A percentile compares a stretch with the other conserved stretches of the same genome.
These are phyloP conservation scores for Caenorhabditis inopinata DNA, from an alignment of 1,140 invertebrate genomes.

Conservation along the genomic window DNA sequence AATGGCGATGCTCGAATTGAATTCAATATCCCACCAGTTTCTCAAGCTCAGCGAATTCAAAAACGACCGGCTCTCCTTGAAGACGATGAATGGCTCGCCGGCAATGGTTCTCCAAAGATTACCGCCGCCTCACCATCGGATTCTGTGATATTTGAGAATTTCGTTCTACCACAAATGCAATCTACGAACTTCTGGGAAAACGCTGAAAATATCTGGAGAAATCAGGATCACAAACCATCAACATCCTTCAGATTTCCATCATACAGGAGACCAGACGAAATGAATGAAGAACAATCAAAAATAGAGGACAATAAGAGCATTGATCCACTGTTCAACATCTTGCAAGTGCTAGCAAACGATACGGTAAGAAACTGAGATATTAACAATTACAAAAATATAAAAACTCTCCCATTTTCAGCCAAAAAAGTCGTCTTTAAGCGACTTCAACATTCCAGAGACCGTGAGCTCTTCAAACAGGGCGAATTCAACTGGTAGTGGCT, in stretches of 20 bases:
- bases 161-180: neutral
- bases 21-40: neutral
- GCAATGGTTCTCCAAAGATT: neutral
- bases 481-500: neutral
- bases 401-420: neutral
- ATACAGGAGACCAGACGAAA: neutral
- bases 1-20: neutral
- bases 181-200: neutral
- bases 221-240: neutral
- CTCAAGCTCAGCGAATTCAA: neutral
- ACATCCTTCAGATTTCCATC: neutral
- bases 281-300: neutral
- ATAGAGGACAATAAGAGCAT: neutral
- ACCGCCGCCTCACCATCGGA: neutral
- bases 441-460: neutral
- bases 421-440: neutral
- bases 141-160: neutral
- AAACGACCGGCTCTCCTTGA: neutral
- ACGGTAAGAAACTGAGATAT: too few species aligned
- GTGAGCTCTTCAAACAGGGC: neutral
- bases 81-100: neutral
- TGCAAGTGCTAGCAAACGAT: neutral
- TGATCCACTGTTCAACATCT: neutral
- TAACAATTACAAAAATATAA: too few species aligned
- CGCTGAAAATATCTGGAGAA: neutral